A percentile compares a stretch with the other conserved stretches of the same genome.
These are phyloP conservation scores for Homarus gammarus DNA, from an alignment of 2,888 invertebrate genomes.

Conservation along the genomic window DNA sequence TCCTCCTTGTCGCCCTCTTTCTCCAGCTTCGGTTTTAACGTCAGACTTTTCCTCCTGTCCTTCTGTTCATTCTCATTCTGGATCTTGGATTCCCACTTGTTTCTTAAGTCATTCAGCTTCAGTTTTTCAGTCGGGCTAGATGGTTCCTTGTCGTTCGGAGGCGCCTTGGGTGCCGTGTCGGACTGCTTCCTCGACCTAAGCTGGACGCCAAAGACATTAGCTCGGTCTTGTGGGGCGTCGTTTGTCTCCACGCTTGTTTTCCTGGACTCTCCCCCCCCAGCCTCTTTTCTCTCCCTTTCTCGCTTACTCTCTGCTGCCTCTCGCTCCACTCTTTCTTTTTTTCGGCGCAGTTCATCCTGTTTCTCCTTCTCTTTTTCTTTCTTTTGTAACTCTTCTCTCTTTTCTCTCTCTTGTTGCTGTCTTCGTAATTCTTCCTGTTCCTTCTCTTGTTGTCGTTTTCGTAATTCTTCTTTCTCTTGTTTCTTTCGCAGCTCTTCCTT, in stretches of 20 bases:
- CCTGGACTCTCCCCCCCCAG: not conserved
- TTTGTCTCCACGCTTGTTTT: constrained; percentile 11
- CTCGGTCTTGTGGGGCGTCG: constrained; percentile 17
- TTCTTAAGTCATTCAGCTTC: constrained; percentile 37
- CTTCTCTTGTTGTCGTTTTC: not conserved
- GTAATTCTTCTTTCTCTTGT: constrained; percentile 6
- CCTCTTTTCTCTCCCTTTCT: not conserved
- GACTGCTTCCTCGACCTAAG: constrained; percentile 36
- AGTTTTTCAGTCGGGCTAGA: constrained; percentile 3
- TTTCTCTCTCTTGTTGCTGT: not conserved
- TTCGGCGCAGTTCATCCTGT: not conserved
- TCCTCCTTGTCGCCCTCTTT: constrained; percentile 17
- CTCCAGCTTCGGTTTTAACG: constrained; percentile 19
- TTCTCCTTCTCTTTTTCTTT: not conserved
- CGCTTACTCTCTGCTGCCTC: constrained; percentile 11
- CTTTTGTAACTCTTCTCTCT: not conserved
- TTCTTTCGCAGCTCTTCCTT: not conserved
- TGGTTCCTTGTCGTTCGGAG: not conserved
- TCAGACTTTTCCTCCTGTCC: constrained; percentile 1
- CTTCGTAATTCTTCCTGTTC: not conserved
- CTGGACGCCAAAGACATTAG: constrained; percentile 43
- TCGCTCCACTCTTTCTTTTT: not conserved
- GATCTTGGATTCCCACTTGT: constrained; percentile 65
- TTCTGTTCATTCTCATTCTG: constrained; percentile 44
- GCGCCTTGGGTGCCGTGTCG: not conserved